Evolutionary conservation across 2,113 vertebrate genomes (phyloP).

Genomic region (Rhinoptilus africanus): DNA sequence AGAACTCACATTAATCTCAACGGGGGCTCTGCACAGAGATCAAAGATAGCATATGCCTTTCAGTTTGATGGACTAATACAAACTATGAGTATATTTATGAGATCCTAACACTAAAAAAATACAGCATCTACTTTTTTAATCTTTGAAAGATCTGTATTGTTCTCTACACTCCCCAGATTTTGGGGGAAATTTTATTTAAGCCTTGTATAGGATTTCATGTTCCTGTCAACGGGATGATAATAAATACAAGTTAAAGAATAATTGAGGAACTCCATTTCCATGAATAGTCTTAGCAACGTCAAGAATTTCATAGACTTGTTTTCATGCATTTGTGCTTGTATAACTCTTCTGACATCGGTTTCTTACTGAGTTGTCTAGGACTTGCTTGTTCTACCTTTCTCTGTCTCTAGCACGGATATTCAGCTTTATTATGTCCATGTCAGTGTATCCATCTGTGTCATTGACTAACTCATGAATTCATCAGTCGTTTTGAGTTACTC

Average conservation of each 20-base stretch:
- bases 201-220: background rate
- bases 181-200: background rate
- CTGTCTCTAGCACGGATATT: background rate
- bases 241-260: conserved; percentile 16
- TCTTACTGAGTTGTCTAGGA: background rate
- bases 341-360: conserved; percentile 2
- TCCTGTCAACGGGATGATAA: background rate
- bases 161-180: background rate
- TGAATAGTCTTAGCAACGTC: background rate
- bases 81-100: conserved; percentile 36
- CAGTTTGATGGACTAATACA: conserved; percentile 66
- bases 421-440: background rate
- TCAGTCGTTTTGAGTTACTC: background rate
- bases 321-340: background rate
- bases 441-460: background rate
- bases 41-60: conserved; percentile 71
- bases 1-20: conserved; percentile 65
- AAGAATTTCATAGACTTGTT: background rate
- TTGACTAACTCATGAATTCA: background rate
- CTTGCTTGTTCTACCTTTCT: background rate
- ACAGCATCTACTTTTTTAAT: background rate
- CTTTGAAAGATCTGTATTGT: conserved; percentile 29
- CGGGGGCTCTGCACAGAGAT: conserved; percentile 58
- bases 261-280: background rate
- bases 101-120: conserved; percentile 44